Percentiles rank a stretch among this genome's conserved stretches.
Conservation (phyloP, 1,140 invertebrate genomes). For the Eciton burchellii region DNA sequence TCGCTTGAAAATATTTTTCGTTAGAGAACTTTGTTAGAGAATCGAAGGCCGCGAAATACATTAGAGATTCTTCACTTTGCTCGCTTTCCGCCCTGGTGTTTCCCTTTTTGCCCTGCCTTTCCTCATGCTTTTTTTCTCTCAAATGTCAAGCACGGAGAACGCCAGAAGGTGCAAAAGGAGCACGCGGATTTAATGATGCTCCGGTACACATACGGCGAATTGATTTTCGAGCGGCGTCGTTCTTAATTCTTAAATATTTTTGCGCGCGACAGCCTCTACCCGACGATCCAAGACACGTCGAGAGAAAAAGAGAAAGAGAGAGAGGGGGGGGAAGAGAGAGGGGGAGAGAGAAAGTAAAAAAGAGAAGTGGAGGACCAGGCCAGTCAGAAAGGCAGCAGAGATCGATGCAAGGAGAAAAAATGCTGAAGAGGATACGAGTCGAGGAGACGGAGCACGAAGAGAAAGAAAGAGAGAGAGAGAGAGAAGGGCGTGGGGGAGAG, state of each 20-base stretch:
- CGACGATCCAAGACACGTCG: slow-evolving; percentile 38
- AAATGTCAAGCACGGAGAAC: background rate
- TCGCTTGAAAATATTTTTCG: too few species aligned
- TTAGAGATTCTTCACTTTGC: too few species aligned
- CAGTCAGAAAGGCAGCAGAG: slow-evolving; percentile 10
- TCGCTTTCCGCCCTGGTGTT: too few species aligned
- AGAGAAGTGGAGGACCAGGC: background rate
- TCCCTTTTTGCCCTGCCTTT: too few species aligned
- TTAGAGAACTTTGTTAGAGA: too few species aligned
- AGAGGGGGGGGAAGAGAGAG: too few species aligned
- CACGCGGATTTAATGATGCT: slow-evolving; percentile 8
- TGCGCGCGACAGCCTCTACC: slow-evolving; percentile 40
- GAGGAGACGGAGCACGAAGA: slow-evolving; percentile 77
- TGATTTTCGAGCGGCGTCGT: slow-evolving; percentile 40
- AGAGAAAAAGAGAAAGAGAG: slow-evolving; percentile 22
- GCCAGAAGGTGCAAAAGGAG: slow-evolving; percentile 12
- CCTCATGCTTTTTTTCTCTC: too few species aligned
- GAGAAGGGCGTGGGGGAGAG: slow-evolving; percentile 77
- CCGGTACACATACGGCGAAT: slow-evolving; percentile 7
- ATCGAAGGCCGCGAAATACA: too few species aligned
- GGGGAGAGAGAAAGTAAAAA: too few species aligned
- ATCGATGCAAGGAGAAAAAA: slow-evolving; percentile 23
- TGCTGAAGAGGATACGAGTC: slow-evolving; percentile 7
- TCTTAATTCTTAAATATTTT: slow-evolving; percentile 52
- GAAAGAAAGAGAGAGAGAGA: background rate